These are phyloP conservation scores for Chionomys nivalis DNA, from an alignment of 2,113 vertebrate species.

Conservation along the genomic window DNA sequence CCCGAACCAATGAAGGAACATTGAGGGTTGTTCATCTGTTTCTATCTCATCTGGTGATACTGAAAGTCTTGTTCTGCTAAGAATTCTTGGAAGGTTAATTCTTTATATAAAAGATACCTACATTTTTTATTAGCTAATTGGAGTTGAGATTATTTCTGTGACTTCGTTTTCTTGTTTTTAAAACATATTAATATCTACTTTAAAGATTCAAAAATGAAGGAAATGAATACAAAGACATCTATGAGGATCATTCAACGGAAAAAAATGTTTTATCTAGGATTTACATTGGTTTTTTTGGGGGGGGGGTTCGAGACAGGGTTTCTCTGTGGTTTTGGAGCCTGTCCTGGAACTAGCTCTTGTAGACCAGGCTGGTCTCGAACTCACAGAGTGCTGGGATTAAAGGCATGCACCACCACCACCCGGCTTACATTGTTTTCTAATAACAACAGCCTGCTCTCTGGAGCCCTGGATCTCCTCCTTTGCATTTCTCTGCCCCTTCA, in stretches of 20 bases:
- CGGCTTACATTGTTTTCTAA: neutral
- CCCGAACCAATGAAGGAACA: neutral
- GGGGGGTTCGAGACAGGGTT: too few species aligned
- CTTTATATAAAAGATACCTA: neutral
- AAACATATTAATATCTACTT: neutral
- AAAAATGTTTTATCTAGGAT: neutral
- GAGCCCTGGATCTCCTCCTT: neutral
- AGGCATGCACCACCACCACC: too few species aligned
- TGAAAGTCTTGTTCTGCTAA: neutral
- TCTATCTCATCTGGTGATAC: neutral
- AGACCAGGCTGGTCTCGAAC: too few species aligned
- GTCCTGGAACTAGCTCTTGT: too few species aligned
- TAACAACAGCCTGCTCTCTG: neutral
- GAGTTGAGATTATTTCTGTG: neutral
- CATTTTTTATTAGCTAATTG: neutral
- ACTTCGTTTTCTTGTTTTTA: constrained; percentile 15
- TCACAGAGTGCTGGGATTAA: too few species aligned
- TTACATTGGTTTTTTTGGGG: too few species aligned
- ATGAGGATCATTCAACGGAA: neutral
- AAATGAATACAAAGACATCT: neutral
- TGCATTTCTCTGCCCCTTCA: neutral
- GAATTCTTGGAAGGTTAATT: neutral
- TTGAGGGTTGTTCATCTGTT: neutral
- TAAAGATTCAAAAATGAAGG: neutral
- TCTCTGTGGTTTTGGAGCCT: too few species aligned